These are phyloP conservation scores for Phalacrocorax pelagicus DNA, from an alignment of 2,113 vertebrate genomes.

Conservation along the genomic window DNA sequence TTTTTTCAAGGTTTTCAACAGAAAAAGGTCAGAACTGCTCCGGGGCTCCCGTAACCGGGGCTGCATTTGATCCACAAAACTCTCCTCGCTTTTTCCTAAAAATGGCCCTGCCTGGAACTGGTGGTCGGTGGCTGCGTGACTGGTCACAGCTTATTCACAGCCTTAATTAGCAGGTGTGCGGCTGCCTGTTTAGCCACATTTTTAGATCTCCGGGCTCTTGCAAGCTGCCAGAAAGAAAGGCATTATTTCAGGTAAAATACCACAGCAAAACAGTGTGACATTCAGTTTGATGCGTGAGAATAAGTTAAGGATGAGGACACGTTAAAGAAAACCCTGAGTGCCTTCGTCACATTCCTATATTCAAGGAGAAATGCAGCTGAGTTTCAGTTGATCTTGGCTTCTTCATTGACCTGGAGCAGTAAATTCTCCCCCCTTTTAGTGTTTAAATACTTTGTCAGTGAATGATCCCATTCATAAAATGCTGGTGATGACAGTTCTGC, in stretches of 20 bases:
- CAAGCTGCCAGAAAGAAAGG: slow-evolving; percentile 34
- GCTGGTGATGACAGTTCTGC: slow-evolving; percentile 68
- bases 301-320: slow-evolving; percentile 30
- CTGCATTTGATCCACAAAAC: not conserved
- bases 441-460: slow-evolving; percentile 71
- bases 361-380: slow-evolving; percentile 36
- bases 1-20: not conserved
- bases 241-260: slow-evolving; percentile 48
- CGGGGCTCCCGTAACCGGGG: not conserved
- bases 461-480: slow-evolving; percentile 76
- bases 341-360: slow-evolving; percentile 45
- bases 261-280: slow-evolving; percentile 25
- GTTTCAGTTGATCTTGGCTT: slow-evolving; percentile 76
- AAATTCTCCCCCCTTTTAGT: slow-evolving; percentile 49
- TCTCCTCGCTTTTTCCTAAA: not conserved
- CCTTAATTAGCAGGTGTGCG: slow-evolving; percentile 50
- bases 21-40: not conserved
- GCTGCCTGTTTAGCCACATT: slow-evolving; percentile 22
- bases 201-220: not conserved
- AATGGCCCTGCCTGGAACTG: not conserved
- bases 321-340: not conserved
- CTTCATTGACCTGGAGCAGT: slow-evolving; percentile 65
- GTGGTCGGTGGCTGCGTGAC: not conserved
- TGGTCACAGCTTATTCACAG: slow-evolving; percentile 28
- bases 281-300: not conserved